Evolutionary conservation across 2,113 vertebrate species (phyloP).

Genomic region (Girardinichthys multiradiatus): DNA sequence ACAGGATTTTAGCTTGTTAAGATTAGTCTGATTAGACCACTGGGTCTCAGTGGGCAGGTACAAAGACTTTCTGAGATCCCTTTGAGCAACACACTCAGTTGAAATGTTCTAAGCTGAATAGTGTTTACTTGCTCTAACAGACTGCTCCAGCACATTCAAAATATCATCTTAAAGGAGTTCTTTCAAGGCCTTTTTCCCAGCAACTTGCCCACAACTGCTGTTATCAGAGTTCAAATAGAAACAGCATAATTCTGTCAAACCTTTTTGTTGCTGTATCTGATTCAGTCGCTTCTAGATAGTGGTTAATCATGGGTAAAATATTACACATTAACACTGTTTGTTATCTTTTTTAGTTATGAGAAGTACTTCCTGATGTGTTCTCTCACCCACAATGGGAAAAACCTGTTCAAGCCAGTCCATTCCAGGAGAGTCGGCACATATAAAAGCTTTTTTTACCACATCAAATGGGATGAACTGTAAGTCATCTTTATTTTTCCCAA

Average conservation of each 20-base stretch:
- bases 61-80: neutral
- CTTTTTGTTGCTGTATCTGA: neutral
- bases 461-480: constrained; percentile 99
- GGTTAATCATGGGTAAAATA: constrained; percentile 14
- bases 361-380: constrained; percentile 96
- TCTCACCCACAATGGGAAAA: constrained; percentile 92
- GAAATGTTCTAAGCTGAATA: neutral
- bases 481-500: constrained; percentile 38
- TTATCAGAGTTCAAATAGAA: neutral
- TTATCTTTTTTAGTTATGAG: constrained; percentile 85
- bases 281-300: too few species aligned
- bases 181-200: too few species aligned
- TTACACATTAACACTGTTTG: neutral
- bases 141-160: neutral
- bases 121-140: too few species aligned
- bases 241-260: neutral
- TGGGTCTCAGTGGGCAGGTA: neutral
- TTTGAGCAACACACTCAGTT: neutral
- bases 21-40: neutral
- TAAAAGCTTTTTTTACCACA: constrained; percentile 96
- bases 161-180: neutral
- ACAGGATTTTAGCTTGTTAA: neutral
- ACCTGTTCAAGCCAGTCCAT: constrained; percentile 96
- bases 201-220: neutral
- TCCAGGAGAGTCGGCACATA: constrained; percentile 97